phyloP scores from a whole-genome alignment of 2,888 invertebrate species.

The Melieria omissa region DNA sequence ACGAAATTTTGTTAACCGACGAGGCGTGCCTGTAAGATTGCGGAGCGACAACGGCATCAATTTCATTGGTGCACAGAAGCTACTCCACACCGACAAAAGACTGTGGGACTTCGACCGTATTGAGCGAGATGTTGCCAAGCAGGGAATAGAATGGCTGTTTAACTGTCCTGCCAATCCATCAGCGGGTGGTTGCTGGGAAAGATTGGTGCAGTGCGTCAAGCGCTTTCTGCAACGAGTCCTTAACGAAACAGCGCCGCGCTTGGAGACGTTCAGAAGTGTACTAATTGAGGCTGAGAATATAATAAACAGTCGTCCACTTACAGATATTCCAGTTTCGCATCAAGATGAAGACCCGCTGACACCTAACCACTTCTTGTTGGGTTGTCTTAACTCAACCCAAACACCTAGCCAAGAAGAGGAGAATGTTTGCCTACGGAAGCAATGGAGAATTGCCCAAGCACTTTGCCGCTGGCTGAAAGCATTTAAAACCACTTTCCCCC shows the following conservation, averaged over 20 bases:
- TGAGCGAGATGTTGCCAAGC: neutral
- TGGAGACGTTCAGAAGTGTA: no score
- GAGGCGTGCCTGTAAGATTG: conserved; percentile 3
- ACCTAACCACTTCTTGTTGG: conserved; percentile 42
- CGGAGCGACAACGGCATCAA: conserved; percentile 11
- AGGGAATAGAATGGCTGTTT: conserved; percentile 1
- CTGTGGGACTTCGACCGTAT: neutral
- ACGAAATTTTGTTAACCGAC: conserved; percentile 16
- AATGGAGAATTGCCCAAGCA: conserved; percentile 36
- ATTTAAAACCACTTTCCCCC: no score
- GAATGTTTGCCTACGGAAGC: conserved; percentile 28
- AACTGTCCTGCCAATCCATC: conserved; percentile 36
- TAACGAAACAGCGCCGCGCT: no score
- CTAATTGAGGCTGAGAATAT: conserved; percentile 32
- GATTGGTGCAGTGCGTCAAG: neutral
- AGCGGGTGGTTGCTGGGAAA: conserved; percentile 48
- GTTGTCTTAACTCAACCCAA: conserved; percentile 33
- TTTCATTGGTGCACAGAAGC: neutral
- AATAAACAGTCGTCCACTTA: conserved; percentile 30
- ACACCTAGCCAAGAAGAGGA: conserved; percentile 27
- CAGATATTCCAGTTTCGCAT: conserved; percentile 32
- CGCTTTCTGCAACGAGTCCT: no score
- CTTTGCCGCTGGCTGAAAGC: no score
- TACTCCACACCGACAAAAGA: neutral
- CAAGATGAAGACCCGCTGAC: conserved; percentile 37